Percentiles rank a stretch among this genome's conserved stretches.
These are phyloP conservation scores for Thalassarche chlororhynchos DNA, from an alignment of 2,113 vertebrate species.

Conservation along the genomic window DNA sequence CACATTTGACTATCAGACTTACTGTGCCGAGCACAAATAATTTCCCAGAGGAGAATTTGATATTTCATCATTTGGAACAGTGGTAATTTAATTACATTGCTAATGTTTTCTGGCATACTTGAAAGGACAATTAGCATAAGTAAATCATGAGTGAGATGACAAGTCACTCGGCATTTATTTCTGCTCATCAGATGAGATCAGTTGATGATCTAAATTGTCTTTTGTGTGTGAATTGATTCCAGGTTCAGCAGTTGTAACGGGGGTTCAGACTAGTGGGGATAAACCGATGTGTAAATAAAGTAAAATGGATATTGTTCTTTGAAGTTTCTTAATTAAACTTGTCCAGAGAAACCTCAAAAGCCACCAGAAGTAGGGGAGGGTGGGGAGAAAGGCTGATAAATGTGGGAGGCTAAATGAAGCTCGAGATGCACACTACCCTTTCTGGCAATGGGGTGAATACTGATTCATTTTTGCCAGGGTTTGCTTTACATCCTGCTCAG, in stretches of 20 bases:
- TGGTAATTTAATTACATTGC: constrained; percentile 75
- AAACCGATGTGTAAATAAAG: not conserved
- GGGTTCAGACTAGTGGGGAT: not conserved
- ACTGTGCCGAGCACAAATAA: constrained; percentile 59
- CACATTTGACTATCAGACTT: constrained; percentile 57
- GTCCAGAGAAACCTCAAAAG: not conserved
- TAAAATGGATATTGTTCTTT: not conserved
- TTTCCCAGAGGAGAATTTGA: constrained; percentile 73
- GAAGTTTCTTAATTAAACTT: constrained; percentile 1
- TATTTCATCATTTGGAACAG: constrained; percentile 69
- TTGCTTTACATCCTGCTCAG: not conserved
- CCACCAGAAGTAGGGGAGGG: not conserved
- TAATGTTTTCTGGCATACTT: constrained; percentile 73
- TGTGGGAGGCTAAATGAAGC: not conserved
- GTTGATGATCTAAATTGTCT: constrained; percentile 8
- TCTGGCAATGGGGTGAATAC: not conserved
- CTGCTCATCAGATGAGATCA: constrained; percentile 45
- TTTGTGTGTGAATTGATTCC: not conserved
- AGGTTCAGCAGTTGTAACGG: not conserved
- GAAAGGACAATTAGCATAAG: constrained; percentile 74
- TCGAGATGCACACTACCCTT: not conserved
- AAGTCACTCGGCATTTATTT: constrained; percentile 64
- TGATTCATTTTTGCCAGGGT: not conserved
- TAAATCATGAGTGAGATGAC: constrained; percentile 75
- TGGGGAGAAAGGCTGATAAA: not conserved